Conservation (phyloP, 1,140 invertebrate species). For the Delia radicum region DNA sequence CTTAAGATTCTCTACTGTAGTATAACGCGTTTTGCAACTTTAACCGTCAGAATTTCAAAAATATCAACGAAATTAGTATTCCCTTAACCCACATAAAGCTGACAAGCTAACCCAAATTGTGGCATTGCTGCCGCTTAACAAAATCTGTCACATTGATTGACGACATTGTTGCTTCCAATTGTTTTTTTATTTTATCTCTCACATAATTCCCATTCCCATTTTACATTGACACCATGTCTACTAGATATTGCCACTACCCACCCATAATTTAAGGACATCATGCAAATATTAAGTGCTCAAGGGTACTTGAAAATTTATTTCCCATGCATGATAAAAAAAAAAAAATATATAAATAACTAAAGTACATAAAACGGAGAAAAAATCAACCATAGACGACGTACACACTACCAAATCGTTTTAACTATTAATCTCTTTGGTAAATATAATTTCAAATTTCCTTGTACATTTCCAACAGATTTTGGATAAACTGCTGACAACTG, state of each 20-base stretch:
- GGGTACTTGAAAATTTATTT: slow-evolving; percentile 31
- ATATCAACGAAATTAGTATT: not conserved
- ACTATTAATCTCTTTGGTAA: slow-evolving; percentile 2
- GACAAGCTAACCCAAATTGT: slow-evolving; percentile 31
- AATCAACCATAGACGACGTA: not conserved
- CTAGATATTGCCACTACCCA: not conserved
- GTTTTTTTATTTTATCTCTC: slow-evolving; percentile 16
- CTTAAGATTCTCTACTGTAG: too few species aligned
- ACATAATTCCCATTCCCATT: slow-evolving; percentile 23
- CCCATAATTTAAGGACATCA: slow-evolving; percentile 18
- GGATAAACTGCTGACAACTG: not conserved
- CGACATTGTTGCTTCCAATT: slow-evolving; percentile 19
- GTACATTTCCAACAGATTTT: not conserved
- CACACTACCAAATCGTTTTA: slow-evolving; percentile 13
- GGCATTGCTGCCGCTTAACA: slow-evolving; percentile 27
- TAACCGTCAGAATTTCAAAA: too few species aligned
- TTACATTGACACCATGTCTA: not conserved
- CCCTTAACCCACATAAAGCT: slow-evolving; percentile 26
- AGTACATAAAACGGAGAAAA: not conserved
- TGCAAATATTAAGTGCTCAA: slow-evolving; percentile 23
- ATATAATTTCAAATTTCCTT: not conserved
- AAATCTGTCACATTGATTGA: slow-evolving; percentile 28
- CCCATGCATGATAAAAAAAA: slow-evolving; percentile 26
- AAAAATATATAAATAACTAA: not conserved
- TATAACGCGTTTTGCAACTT: too few species aligned